phyloP scores from a whole-genome alignment of 2,113 vertebrate genomes.

The Theristicus caerulescens region DNA sequence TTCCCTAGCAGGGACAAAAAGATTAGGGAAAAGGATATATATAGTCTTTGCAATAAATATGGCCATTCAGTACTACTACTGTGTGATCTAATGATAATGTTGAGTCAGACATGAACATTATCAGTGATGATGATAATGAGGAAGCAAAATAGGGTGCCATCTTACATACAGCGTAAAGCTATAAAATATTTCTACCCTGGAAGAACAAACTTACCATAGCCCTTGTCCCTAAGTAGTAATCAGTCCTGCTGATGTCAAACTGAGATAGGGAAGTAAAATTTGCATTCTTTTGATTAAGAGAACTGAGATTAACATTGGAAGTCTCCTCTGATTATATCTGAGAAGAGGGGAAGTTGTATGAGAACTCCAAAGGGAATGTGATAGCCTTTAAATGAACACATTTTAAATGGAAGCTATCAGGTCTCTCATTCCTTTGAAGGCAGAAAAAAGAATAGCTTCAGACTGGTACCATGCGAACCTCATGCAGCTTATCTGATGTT shows the following conservation, averaged over 20 bases:
- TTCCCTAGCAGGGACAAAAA: neutral
- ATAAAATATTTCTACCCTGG: neutral
- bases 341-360: neutral
- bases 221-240: slow-evolving; percentile 6
- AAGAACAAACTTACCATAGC: slow-evolving; percentile 5
- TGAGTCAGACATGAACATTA: neutral
- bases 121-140: neutral
- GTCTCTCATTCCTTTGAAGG: neutral
- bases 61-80: neutral
- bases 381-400: neutral
- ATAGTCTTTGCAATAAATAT: neutral
- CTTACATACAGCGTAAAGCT: neutral
- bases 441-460: neutral
- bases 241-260: slow-evolving; percentile 17
- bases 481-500: neutral
- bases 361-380: neutral
- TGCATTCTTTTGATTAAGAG: slow-evolving; percentile 44
- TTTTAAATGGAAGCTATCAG: neutral
- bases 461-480: neutral
- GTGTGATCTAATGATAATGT: neutral
- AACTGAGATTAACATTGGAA: slow-evolving; percentile 27
- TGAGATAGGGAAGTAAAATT: slow-evolving; percentile 20
- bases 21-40: neutral
- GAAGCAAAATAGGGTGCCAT: neutral
- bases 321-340: neutral